These are phyloP conservation scores for Bilobella aurantiaca DNA, from an alignment of 1,140 invertebrate species.

Conservation along the genomic window DNA sequence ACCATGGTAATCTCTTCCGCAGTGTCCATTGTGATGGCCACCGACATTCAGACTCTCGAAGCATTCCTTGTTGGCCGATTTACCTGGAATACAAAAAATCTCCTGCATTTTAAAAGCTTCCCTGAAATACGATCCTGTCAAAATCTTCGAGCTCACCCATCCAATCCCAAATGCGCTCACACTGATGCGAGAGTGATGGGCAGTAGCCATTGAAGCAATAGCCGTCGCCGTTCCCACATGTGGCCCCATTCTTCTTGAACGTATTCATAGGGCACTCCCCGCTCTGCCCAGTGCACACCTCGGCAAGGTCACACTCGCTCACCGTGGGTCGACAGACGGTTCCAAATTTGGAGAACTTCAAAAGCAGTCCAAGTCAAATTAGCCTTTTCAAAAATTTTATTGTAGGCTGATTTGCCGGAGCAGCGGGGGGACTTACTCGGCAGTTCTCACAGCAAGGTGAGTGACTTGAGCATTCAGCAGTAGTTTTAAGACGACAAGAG, in stretches of 20 bases:
- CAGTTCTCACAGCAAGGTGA: conserved; percentile 78
- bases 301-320: conserved; percentile 90
- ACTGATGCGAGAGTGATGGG: conserved; percentile 74
- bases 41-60: conserved; percentile 89
- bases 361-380: conserved; percentile 8
- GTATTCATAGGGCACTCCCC: conserved; percentile 60
- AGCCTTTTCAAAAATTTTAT: background rate
- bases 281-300: conserved; percentile 66
- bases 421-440: conserved; percentile 54
- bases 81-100: conserved; percentile 1
- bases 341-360: conserved; percentile 45
- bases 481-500: conserved; percentile 81
- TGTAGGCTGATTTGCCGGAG: background rate
- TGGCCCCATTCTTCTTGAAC: conserved; percentile 79
- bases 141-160: conserved; percentile 37
- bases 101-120: conserved; percentile 3
- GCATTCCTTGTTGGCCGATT: conserved; percentile 58
- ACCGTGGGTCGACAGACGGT: conserved; percentile 67
- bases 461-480: conserved; percentile 81
- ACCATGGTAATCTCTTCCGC: conserved; percentile 66
- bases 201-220: conserved; percentile 87
- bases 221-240: conserved; percentile 52
- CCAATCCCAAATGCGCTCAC: conserved; percentile 81
- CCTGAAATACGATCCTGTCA: background rate
- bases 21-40: conserved; percentile 85